Evolutionary conservation across 2,797 vertebrate genomes (phyloP).

Genomic region (Pampus argenteus): DNA sequence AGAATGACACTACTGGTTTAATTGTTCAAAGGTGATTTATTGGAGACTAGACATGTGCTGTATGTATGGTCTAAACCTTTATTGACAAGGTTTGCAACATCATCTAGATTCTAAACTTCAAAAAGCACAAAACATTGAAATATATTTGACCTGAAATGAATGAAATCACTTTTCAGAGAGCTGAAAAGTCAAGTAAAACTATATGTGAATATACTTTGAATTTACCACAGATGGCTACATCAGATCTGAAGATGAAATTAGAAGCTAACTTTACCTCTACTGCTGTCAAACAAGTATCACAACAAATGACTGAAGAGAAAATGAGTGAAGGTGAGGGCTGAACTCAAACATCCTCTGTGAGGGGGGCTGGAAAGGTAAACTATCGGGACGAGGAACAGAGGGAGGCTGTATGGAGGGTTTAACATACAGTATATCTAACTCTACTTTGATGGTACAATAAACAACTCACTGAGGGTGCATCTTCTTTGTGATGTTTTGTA

Average conservation of each 20-base stretch:
- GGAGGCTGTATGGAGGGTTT: background rate
- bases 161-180: background rate
- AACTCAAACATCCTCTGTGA: conserved; percentile 31
- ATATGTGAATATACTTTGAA: background rate
- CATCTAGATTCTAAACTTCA: background rate
- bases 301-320: conserved; percentile 7
- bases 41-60: no score
- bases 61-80: background rate
- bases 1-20: background rate
- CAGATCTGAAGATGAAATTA: background rate
- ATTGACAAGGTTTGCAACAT: background rate
- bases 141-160: no score
- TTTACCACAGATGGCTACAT: background rate
- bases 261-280: background rate
- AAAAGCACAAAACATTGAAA: background rate
- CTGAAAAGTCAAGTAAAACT: no score
- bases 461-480: background rate
- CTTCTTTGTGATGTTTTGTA: conserved; percentile 11
- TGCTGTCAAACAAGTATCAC: conserved; percentile 14
- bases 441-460: conserved; percentile 11
- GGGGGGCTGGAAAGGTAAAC: background rate
- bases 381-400: background rate
- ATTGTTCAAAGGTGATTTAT: no score
- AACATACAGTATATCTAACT: background rate
- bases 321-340: conserved; percentile 19